phyloP scores from a whole-genome alignment of 2,888 invertebrate species.

The Melinopterus prodromus region DNA sequence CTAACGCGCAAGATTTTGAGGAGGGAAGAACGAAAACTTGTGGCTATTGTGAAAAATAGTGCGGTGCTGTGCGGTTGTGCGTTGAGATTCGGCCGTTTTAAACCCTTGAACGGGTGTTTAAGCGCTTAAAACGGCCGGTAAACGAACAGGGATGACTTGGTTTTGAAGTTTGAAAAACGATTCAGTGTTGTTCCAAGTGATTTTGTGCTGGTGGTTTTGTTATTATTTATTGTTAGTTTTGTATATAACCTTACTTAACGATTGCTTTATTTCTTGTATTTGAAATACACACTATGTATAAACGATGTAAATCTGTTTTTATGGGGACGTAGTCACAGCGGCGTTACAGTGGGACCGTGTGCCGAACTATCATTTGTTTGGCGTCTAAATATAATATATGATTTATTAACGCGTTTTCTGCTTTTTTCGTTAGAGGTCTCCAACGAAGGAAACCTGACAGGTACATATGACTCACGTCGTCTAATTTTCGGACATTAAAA shows the following conservation, averaged over 20 bases:
- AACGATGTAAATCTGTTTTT: not conserved
- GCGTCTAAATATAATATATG: constrained; percentile 9
- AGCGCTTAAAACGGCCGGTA: constrained; percentile 34
- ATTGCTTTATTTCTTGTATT: not conserved
- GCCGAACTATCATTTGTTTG: constrained; percentile 11
- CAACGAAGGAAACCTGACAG: constrained; percentile 24
- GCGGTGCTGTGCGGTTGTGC: constrained; percentile 6
- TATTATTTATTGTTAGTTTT: not conserved
- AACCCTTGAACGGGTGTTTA: constrained; percentile 21
- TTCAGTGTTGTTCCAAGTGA: constrained; percentile 24
- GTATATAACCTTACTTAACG: not conserved
- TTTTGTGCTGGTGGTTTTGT: constrained; percentile 14
- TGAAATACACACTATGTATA: not conserved
- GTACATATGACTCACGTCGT: constrained; percentile 32
- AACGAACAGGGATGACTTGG: constrained; percentile 33
- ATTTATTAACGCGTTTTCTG: constrained; percentile 9
- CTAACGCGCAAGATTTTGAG: not conserved
- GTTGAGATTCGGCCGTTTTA: constrained; percentile 33
- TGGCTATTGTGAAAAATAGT: constrained; percentile 24
- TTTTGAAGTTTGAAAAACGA: not conserved
- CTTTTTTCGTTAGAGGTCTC: constrained; percentile 1
- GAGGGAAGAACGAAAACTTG: not conserved
- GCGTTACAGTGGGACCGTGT: constrained; percentile 16
- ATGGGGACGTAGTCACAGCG: not conserved
- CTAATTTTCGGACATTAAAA: not conserved